Conservation (phyloP, 2,888 invertebrate species). For the Geophilus truncorum region DNA sequence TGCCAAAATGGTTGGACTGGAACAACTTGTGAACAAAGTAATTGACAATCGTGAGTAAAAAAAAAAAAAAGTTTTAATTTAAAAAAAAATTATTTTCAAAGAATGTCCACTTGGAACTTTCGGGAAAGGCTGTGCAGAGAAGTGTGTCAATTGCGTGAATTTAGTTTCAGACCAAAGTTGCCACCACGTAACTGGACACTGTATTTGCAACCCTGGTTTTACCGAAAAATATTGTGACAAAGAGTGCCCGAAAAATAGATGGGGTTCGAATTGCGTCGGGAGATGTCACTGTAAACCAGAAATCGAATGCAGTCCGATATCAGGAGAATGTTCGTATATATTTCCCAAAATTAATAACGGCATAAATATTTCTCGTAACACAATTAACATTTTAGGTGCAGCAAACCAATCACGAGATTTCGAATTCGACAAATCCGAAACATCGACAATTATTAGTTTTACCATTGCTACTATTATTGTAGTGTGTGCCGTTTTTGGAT, state of each 20-base stretch:
- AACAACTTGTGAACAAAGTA: conserved; percentile 57
- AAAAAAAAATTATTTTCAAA: conserved; percentile 37
- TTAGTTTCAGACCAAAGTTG: conserved; percentile 60
- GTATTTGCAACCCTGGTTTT: conserved; percentile 77
- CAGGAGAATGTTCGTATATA: conserved; percentile 49
- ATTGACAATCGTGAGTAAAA: neutral
- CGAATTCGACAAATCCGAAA: conserved; percentile 52
- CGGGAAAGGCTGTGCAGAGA: conserved; percentile 74
- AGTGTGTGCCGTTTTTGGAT: conserved; percentile 59
- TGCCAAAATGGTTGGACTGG: conserved; percentile 84
- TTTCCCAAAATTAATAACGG: conserved; percentile 41
- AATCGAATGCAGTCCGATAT: conserved; percentile 50
- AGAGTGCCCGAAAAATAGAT: conserved; percentile 47
- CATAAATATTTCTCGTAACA: no score
- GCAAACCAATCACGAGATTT: conserved; percentile 31
- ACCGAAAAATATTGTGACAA: conserved; percentile 80
- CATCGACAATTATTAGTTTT: conserved; percentile 54
- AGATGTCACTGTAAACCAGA: conserved; percentile 50
- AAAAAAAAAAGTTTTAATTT: neutral
- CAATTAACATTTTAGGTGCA: neutral
- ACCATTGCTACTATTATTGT: conserved; percentile 63
- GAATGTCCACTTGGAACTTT: conserved; percentile 73
- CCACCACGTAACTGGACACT: conserved; percentile 78
- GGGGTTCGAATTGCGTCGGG: conserved; percentile 50
- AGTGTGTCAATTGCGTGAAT: conserved; percentile 60